Evolutionary conservation across 2,797 vertebrate genomes (phyloP), one percentile per base, ranked within the genome.

Genomic region (Alca torda): DNA sequence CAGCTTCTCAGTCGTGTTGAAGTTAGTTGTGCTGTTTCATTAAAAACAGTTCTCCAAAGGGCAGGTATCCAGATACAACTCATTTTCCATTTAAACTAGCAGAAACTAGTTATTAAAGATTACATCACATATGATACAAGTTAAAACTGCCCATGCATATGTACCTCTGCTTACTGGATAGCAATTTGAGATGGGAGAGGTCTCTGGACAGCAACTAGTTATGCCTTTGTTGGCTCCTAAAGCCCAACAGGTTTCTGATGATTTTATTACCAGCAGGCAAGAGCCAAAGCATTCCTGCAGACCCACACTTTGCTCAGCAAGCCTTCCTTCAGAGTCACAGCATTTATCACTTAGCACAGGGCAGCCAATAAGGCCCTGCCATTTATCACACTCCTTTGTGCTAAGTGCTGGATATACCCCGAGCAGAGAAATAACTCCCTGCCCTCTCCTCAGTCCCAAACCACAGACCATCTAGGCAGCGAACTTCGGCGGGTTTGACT

Each of bases 261-360:
- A 93, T 85, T 95, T 89, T 92, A 89, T 72, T 69, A 81, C 41
- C 61, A 81, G 81, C 48, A 89, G 72, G 64, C 28, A 92, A 87
- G 74, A 11, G n/a, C 35, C 87, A 87, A 89, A 96, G 75, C 45
- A 75, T 25, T 95, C 64, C 79, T 61, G 57, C 80, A 93, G 89
- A 61, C 11, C 56, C 80, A 75, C 61, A 56, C 65, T 85, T 70
- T 77, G 68, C 50, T 86, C 85, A 70, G 91, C 46, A 45, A 87
- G 23, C 35, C 45, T 35, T 80, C 48, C 84, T 83, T 85, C 2
- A 3, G 77, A 67, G 53, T 16, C 85, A n/a, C 64, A 70, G 87
- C 69, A 53, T 53, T 92, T 37, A 68, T 53, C 76, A 73, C 35
- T 57, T 1, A 10, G 54, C 3, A 18, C 65, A 89, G n/a, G 50